A percentile compares a stretch with the other conserved stretches of the same genome.
Evolutionary conservation across 1,140 invertebrate genomes (phyloP).

Genomic region (Coelopa frigida): DNA sequence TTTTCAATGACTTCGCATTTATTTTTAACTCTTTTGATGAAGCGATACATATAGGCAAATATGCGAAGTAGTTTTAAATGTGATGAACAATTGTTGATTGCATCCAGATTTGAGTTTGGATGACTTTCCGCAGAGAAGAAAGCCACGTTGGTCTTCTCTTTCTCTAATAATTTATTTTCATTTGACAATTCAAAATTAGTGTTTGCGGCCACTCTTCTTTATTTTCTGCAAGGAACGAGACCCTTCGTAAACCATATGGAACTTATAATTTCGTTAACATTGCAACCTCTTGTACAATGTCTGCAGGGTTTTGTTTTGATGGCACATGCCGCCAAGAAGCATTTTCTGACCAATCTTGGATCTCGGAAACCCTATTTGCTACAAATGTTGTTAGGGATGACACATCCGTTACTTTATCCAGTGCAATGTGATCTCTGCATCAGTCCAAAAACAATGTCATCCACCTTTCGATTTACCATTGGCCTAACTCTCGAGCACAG

Average conservation of each 20-base stretch:
- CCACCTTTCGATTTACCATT: too few relatives aligned
- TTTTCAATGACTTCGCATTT: background rate
- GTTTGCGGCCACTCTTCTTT: background rate
- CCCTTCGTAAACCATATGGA: constrained; percentile 1
- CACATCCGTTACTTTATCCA: too few relatives aligned
- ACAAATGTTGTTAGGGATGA: constrained; percentile 10
- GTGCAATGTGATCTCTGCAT: too few relatives aligned
- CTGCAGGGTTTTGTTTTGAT: background rate
- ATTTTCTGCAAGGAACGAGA: background rate
- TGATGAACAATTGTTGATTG: background rate
- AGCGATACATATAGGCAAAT: background rate
- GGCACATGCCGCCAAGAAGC: background rate
- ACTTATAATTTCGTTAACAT: background rate
- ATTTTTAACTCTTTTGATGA: background rate
- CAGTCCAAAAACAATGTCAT: too few relatives aligned
- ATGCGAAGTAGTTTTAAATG: background rate
- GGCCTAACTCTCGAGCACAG: too few relatives aligned
- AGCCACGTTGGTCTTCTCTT: background rate
- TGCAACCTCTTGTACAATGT: constrained; percentile 4
- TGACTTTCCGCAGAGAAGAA: background rate
- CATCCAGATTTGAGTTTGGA: background rate
- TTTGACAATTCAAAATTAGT: background rate
- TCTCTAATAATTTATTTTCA: background rate
- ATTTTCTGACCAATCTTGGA: background rate
- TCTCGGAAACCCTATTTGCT: background rate